phyloP scores from a whole-genome alignment of 30 jellyfish, hydroid and myxozoan genomes.

The Nemopilema nomurai region DNA sequence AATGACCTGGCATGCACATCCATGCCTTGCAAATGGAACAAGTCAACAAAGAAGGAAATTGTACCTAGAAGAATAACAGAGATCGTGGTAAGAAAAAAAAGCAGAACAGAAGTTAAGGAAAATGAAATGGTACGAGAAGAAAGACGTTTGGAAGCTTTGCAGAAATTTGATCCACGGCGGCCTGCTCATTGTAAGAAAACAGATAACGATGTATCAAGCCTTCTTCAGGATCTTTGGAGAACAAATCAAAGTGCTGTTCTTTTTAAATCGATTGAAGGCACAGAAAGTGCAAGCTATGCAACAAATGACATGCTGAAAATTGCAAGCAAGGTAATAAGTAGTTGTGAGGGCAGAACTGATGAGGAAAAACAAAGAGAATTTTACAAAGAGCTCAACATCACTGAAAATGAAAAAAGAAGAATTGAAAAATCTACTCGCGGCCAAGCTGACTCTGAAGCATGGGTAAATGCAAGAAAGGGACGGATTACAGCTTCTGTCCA shows the following conservation, averaged over 20 bases:
- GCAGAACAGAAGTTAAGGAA: conserved; percentile 10
- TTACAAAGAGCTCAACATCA: neutral
- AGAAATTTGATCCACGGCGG: conserved; percentile 49
- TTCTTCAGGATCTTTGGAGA: conserved; percentile 17
- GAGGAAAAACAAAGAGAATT: conserved; percentile 8
- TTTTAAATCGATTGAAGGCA: conserved; percentile 18
- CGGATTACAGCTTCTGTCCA: conserved; percentile 51
- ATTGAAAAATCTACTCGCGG: conserved; percentile 42
- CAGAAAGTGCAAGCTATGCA: neutral
- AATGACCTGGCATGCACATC: conserved; percentile 53
- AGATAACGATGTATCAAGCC: neutral
- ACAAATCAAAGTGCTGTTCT: conserved; percentile 35
- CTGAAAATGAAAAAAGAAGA: neutral
- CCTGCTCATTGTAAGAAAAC: conserved; percentile 3
- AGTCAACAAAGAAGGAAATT: conserved; percentile 36
- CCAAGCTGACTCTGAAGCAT: conserved; percentile 21
- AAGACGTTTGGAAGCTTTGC: conserved; percentile 23
- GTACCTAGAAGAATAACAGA: conserved; percentile 21
- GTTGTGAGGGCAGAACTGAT: conserved; percentile 2
- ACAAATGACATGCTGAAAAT: conserved; percentile 5
- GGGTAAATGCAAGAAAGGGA: conserved; percentile 50
- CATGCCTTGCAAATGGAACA: conserved; percentile 48
- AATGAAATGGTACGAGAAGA: neutral
- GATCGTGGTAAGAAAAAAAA: conserved; percentile 18
- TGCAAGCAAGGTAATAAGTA: neutral